Percentiles rank a stretch among this genome's conserved stretches.
phyloP scores from a whole-genome alignment of 2,888 invertebrate species.

The Lottia gigantea region DNA sequence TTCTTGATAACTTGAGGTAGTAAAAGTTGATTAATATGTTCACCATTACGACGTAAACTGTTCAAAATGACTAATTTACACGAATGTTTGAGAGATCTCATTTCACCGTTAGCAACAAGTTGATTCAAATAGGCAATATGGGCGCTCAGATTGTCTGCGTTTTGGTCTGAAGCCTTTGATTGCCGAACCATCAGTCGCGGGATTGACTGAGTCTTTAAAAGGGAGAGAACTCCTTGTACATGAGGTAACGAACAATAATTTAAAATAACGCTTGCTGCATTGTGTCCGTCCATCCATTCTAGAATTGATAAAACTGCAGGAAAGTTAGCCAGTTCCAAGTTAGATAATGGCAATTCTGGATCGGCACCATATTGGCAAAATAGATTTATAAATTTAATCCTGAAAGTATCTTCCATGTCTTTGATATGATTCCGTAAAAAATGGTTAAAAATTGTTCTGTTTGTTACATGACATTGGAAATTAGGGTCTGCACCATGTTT shows the following conservation, averaged over 20 bases:
- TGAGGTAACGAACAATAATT: constrained; percentile 7
- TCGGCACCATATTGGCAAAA: constrained; percentile 19
- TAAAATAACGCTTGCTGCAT: constrained; percentile 4
- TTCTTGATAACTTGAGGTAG: constrained; percentile 16
- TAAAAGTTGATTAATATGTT: neutral
- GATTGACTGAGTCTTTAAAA: neutral
- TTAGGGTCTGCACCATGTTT: constrained; percentile 14
- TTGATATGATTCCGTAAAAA: constrained; percentile 13
- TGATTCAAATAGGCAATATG: neutral
- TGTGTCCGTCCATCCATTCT: neutral
- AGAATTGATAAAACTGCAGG: constrained; percentile 13
- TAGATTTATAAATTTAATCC: constrained; percentile 19
- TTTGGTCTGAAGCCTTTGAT: neutral
- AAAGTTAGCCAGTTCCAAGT: neutral
- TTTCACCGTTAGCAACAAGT: neutral
- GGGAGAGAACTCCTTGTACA: neutral
- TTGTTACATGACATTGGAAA: neutral
- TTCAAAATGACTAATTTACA: constrained; percentile 16
- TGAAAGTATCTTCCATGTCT: constrained; percentile 16
- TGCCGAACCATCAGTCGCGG: constrained; percentile 1
- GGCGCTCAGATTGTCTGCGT: neutral
- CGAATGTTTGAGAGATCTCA: constrained; percentile 19
- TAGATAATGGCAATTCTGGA: neutral
- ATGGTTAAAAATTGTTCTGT: constrained; percentile 15
- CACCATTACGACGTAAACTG: neutral